Conservation (phyloP, 2,888 invertebrate genomes). For the Lithosia quadra region DNA sequence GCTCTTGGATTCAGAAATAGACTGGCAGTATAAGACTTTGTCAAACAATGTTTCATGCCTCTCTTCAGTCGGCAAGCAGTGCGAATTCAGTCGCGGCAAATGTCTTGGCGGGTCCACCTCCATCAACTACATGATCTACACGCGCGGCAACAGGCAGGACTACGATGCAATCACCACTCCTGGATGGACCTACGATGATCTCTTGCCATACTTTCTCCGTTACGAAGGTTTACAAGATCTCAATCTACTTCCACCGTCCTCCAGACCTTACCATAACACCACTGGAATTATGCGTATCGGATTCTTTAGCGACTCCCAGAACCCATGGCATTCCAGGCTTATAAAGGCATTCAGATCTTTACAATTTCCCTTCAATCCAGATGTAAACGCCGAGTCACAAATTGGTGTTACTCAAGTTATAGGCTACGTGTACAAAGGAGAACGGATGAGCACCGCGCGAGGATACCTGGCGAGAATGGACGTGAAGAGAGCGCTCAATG, state of each 20-base stretch:
- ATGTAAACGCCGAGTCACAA: slow-evolving; percentile 67
- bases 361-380: slow-evolving; percentile 62
- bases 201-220: slow-evolving; percentile 69
- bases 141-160: slow-evolving; percentile 67
- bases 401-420: slow-evolving; percentile 64
- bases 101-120: slow-evolving; percentile 74
- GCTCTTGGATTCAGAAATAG: slow-evolving; percentile 4
- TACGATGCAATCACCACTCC: slow-evolving; percentile 59
- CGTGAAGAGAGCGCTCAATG: slow-evolving; percentile 55
- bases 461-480: slow-evolving; percentile 60
- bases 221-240: slow-evolving; percentile 66
- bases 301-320: slow-evolving; percentile 60
- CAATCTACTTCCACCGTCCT: slow-evolving; percentile 58
- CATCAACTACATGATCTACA: slow-evolving; percentile 75
- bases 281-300: slow-evolving; percentile 62
- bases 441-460: slow-evolving; percentile 68
- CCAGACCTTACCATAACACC: slow-evolving; percentile 68
- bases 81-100: slow-evolving; percentile 69
- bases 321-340: slow-evolving; percentile 66
- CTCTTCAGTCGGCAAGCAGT: slow-evolving; percentile 52
- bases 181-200: slow-evolving; percentile 69
- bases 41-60: slow-evolving; percentile 64
- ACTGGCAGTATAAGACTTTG: slow-evolving; percentile 20
- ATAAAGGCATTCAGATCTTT: slow-evolving; percentile 55
- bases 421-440: slow-evolving; percentile 64